phyloP scores from a whole-genome alignment of 2,888 invertebrate genomes.

The Amphipyra berbera region DNA sequence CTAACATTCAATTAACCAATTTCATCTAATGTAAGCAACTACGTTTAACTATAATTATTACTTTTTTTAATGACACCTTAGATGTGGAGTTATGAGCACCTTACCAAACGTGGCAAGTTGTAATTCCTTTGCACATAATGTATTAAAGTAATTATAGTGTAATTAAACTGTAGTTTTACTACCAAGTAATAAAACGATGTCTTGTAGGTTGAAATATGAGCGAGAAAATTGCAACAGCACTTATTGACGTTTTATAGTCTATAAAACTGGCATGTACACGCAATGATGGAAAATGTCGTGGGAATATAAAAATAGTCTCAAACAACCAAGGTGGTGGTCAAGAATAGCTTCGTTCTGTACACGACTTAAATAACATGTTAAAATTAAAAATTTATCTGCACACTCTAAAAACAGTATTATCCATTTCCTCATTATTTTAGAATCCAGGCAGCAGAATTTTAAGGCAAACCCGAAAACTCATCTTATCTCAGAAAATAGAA shows the following conservation, averaged over 20 bases:
- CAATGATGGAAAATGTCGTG: too few species aligned
- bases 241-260: slow-evolving; percentile 32
- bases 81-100: slow-evolving; percentile 30
- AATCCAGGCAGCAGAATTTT: too few species aligned
- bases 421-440: too few species aligned
- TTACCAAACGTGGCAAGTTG: slow-evolving; percentile 19
- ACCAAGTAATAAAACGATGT: slow-evolving; percentile 38
- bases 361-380: too few species aligned
- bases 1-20: slow-evolving; percentile 33
- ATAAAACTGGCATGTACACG: neutral
- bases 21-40: slow-evolving; percentile 3
- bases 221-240: slow-evolving; percentile 29
- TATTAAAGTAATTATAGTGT: slow-evolving; percentile 37
- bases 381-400: too few species aligned
- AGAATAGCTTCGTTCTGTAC: too few species aligned
- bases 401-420: too few species aligned
- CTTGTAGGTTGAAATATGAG: slow-evolving; percentile 33
- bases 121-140: slow-evolving; percentile 27
- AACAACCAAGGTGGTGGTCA: too few species aligned
- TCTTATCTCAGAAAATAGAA: too few species aligned
- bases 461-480: too few species aligned
- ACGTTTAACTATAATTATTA: slow-evolving; percentile 13
- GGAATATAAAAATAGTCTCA: too few species aligned
- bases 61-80: slow-evolving; percentile 39
- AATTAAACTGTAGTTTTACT: slow-evolving; percentile 33